A percentile compares a stretch with the other conserved stretches of the same genome.
Conservation (phyloP, 1,140 invertebrate genomes). For the Agraylea sexmaculata region DNA sequence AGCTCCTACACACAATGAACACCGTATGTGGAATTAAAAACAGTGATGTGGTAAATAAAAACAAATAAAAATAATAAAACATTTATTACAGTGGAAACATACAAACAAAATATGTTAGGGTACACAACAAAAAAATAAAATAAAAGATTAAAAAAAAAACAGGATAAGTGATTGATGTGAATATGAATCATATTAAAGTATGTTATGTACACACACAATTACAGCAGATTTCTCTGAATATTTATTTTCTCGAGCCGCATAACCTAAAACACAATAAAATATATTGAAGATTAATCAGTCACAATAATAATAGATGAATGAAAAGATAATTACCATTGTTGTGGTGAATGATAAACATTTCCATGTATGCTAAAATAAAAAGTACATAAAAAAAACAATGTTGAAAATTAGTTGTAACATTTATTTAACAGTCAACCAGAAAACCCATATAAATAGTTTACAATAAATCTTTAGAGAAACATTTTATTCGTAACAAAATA, state of each 20-base stretch:
- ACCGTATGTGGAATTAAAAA: conserved; percentile 10
- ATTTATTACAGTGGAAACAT: conserved; percentile 22
- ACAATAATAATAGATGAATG: conserved; percentile 1
- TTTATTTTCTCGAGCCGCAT: too few species aligned
- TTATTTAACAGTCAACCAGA: conserved; percentile 15
- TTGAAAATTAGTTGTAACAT: conserved; percentile 8
- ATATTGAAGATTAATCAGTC: not conserved
- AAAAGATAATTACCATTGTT: conserved; percentile 3
- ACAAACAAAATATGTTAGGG: conserved; percentile 21
- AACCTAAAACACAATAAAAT: too few species aligned
- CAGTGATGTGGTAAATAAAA: conserved; percentile 20
- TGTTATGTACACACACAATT: too few species aligned
- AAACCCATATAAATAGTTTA: conserved; percentile 13
- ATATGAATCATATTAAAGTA: conserved; percentile 8
- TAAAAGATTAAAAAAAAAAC: not conserved
- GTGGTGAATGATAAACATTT: too few species aligned
- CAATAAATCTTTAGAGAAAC: too few species aligned
- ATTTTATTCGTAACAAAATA: conserved; percentile 5
- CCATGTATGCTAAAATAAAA: too few species aligned
- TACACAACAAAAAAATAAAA: conserved; percentile 10
- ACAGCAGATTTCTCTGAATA: too few species aligned
- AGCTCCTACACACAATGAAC: conserved; percentile 4
- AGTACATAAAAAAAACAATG: too few species aligned
- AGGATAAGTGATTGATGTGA: conserved; percentile 5
- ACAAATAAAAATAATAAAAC: conserved; percentile 20